Percentiles rank a stretch among this genome's conserved stretches.
Evolutionary conservation across 2,113 vertebrate species (phyloP).

Genomic region (Eupsittula cactorum): DNA sequence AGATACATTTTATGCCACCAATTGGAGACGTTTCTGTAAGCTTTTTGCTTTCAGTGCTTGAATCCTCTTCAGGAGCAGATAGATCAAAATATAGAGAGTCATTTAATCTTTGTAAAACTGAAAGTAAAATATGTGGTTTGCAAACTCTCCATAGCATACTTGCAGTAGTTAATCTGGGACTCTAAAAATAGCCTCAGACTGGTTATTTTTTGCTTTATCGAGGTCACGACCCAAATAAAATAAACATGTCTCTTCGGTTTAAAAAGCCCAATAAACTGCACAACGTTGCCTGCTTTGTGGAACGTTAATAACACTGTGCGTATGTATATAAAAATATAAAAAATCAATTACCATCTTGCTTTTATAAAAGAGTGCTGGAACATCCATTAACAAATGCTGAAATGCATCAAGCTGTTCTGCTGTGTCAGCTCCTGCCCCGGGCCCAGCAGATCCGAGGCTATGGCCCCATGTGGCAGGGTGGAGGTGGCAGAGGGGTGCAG

Average conservation of each 20-base stretch:
- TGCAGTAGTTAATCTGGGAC: not conserved
- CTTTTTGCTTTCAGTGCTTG: not conserved
- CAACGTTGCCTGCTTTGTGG: not conserved
- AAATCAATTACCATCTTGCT: not conserved
- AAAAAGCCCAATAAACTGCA: not conserved
- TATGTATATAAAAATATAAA: not conserved
- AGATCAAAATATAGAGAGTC: not conserved
- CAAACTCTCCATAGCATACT: not conserved
- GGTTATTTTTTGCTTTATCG: not conserved
- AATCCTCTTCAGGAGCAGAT: not conserved
- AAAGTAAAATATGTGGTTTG: not conserved
- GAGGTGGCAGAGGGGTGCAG: rapidly evolving
- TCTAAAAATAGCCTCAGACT: not conserved
- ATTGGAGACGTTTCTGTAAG: not conserved
- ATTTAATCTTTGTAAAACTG: not conserved
- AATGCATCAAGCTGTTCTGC: rapidly evolving
- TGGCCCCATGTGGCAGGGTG: rapidly evolving
- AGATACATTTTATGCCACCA: not conserved
- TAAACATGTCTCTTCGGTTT: not conserved
- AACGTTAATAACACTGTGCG: not conserved
- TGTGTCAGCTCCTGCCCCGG: not conserved
- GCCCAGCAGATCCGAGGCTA: rapidly evolving
- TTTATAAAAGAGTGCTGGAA: not conserved
- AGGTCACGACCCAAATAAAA: constrained; percentile 8
- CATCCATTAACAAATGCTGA: not conserved